Conservation (phyloP, 2,113 vertebrate genomes). For the Steatornis caripensis region DNA sequence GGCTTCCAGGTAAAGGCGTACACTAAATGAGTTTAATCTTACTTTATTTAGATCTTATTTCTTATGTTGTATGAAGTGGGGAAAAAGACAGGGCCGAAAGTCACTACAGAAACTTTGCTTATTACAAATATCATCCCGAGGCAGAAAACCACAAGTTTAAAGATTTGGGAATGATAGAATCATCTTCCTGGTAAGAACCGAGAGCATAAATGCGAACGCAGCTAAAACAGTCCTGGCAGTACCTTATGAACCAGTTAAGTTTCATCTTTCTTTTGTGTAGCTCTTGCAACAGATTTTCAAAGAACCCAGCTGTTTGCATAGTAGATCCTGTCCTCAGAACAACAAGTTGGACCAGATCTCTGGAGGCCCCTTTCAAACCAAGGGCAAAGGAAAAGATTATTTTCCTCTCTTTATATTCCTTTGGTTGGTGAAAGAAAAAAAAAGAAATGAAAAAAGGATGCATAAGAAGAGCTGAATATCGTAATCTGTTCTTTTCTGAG, state of each 20-base stretch:
- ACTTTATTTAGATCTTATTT: not conserved
- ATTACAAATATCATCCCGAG: not conserved
- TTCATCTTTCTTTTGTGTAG: not conserved
- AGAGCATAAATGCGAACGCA: not conserved
- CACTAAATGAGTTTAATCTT: not conserved
- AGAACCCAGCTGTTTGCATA: not conserved
- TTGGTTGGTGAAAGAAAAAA: not conserved
- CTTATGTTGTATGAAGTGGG: not conserved
- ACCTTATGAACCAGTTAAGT: not conserved
- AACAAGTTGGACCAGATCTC: not conserved
- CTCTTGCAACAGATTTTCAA: not conserved
- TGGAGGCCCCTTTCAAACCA: not conserved
- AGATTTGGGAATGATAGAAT: not conserved
- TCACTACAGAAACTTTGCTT: not conserved
- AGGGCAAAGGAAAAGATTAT: not conserved
- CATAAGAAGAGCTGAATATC: not conserved
- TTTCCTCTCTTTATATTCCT: not conserved
- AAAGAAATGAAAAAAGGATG: rapidly evolving
- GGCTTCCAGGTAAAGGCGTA: not conserved
- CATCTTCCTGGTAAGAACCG: not conserved
- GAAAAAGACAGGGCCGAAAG: not conserved
- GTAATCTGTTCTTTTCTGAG: not conserved
- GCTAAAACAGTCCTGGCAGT: not conserved
- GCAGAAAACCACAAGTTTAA: not conserved
- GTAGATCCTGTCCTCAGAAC: not conserved